Base-by-base conservation (phyloP, 1,140 invertebrate genomes). In the Phenacoccus solenopsis region DNA sequence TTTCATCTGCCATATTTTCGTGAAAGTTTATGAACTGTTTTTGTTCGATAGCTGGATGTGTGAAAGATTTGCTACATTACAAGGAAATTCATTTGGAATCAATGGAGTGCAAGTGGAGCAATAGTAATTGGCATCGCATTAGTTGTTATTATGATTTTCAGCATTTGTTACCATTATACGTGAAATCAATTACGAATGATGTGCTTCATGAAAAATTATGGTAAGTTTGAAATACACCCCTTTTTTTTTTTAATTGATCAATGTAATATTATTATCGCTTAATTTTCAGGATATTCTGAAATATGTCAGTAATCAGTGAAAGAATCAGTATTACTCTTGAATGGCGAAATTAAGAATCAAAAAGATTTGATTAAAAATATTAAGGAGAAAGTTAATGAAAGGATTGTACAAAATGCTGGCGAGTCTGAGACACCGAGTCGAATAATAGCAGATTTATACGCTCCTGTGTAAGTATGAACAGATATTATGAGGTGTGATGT, bases 101-200 rank as follows among this genome's bases (percentile, higher is more conserved):
- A 72, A 82, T 82, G 25, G 84, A 87, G 5, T 84, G 84, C 77
- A 77, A 84, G 73, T 76, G 81, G 0, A 86, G 84, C 77, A 72
- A 78, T 1, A 83, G 81, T 3, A 83, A 83, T 73, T 91, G 89
- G 88, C 82, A 86, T 73, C 82, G 85, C 74, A 76, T 91, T n/a
- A 84, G 89, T 74, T 86, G 87, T 73, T 80, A 84, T 72, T 82
- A 87, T 75, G 84, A 87, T 74, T 82, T 91, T 76, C 85, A 90
- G 78, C 81, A 84, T 74, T 76, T 84, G 30, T 86, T 87, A 76
- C 82, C 84, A 49, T 21, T 67, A 49, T 27, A 70, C 88, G 56
- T 78, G 82, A 72, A 79, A 81, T 24, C 80, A 83, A 70, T 80
- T 83, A 74, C 79, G 80, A 76, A 81, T 82, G 25, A 80, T 82